Base-by-base conservation (phyloP, 2,797 vertebrate species). In the Muscicapa striata region DNA sequence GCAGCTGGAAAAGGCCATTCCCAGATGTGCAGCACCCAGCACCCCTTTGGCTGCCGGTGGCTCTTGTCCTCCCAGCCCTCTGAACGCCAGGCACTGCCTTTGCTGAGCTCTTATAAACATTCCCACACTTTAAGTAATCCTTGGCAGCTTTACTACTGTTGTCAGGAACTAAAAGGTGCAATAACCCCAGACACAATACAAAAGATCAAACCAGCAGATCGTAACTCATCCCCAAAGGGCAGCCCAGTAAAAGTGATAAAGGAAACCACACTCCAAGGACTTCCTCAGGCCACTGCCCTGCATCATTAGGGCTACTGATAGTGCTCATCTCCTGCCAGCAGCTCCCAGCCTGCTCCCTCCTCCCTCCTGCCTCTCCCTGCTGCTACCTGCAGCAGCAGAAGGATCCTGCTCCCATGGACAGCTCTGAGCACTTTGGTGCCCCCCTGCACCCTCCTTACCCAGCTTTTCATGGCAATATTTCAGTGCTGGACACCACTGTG, bases 91-190 rank as follows among this genome's bases (percentile, higher is more conserved):
- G 80, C 85, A 15, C 77, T 90, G 87, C 55, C 91, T 89, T 24
- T 84, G 84, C 91, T 46, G 87, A 93, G 79, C n/a, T 93, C 89
- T 81, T 90, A 93, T 77, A 97, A 96, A 96, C 95, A 94, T 97
- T 91, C 96, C 95, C 96, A 90, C 95, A 89, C 96, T 96, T 94
- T 87, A 89, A 94, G 83, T 82, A 96, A 82, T 13, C 10, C 89
- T 94, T 96, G 95, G 95, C 95, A 96, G 94, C 91, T 97, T 97
- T 96, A 97, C 94, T 94, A 38, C 87, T 61, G 91, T 91, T 96
- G 92, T 93, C 95, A 94, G 87, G 90, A 95, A 36, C 93, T 93
- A 88, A 95, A 84, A 97, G 95, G 93, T 93, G 95, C 92, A 97
- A 91, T 95, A 95, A 94, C 85, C 94, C 84, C 87, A 2, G 20